Base-by-base conservation (phyloP, 1,140 invertebrate genomes). In the Listronotus oregonensis region DNA sequence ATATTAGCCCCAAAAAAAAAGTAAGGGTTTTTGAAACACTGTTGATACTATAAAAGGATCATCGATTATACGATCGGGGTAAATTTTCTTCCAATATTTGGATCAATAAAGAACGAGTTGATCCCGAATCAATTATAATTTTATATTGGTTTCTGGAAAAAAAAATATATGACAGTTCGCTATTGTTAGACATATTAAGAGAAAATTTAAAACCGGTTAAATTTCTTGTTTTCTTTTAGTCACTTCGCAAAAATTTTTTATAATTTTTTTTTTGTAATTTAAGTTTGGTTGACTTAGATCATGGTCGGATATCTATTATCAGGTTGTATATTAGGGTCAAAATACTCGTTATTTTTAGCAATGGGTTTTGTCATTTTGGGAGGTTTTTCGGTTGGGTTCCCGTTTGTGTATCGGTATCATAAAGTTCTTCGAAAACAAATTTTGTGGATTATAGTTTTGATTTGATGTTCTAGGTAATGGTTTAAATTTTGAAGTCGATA, bases 91-190 rank as follows among this genome's bases (percentile, higher is more conserved):
- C 15, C 0, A 14, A 56, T 39, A 6, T 21, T n/a, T 11, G 31
- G 37, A n/a, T 63, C 42, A 15, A 63, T 63, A 54, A 63, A 54
- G 32, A 63, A 42, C 56, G 43, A 12, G 60, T 63, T 9, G 60
- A 63, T 17, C 60, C 50, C 11, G 40, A 39, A 47, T 52, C 60
- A 1, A 54, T 42, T 55, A 54, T 27, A 54, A 39, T 55, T 54
- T 63, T 14, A 63, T 14, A 42, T 54, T 54, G 14, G 14, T 14
- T 55, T 63, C 60, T n/a, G 49, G 60, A n/a, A 21, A 63, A 55
- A 12, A 49, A 32, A 31, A 61, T 50, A 51, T 49, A 61, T 12
- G 58, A 21, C 21, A 52, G 14, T 54, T n/a, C n/a, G n/a, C n/a
- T n/a, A n/a, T n/a, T n/a, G n/a, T n/a, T n/a, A n/a, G n/a, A n/a